Conservation (phyloP, 2,888 invertebrate genomes). For the Spisula solida region DNA sequence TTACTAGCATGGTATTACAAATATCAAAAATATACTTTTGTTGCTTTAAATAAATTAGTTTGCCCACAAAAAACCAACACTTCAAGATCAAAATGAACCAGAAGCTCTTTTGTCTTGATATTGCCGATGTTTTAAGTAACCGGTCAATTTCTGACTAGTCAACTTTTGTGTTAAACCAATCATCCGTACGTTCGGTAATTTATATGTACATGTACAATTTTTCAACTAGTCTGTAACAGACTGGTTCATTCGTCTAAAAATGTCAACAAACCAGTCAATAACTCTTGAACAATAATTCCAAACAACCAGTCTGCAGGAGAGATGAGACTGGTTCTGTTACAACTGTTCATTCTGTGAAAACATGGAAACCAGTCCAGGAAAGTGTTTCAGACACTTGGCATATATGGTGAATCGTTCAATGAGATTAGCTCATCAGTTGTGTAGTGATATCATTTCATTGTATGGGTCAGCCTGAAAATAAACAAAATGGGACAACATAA, state of each 20-base stretch:
- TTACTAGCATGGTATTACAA: too few species aligned
- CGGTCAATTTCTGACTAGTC: not conserved
- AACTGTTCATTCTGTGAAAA: not conserved
- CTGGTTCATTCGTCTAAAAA: not conserved
- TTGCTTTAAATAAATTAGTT: too few species aligned
- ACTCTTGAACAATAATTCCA: conserved; percentile 9
- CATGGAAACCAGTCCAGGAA: not conserved
- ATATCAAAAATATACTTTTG: too few species aligned
- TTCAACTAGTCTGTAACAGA: not conserved
- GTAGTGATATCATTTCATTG: conserved; percentile 72
- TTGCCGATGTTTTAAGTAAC: too few species aligned
- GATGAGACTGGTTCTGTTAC: not conserved
- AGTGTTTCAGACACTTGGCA: conserved; percentile 27
- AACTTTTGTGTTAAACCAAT: not conserved
- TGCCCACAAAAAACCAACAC: too few species aligned
- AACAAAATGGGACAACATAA: conserved; percentile 21
- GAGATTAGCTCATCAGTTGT: conserved; percentile 59
- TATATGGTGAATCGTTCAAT: conserved; percentile 23
- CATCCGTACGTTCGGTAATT: not conserved
- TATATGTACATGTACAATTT: not conserved
- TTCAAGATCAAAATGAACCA: too few species aligned
- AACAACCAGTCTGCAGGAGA: conserved; percentile 1
- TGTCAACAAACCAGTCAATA: conserved; percentile 17
- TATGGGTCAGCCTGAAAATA: conserved; percentile 69
- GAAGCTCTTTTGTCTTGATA: too few species aligned